A percentile compares a stretch with the other conserved stretches of the same genome.
These are phyloP conservation scores for Tilapia sparmanii DNA, from an alignment of 2,113 vertebrate genomes.

Conservation along the genomic window DNA sequence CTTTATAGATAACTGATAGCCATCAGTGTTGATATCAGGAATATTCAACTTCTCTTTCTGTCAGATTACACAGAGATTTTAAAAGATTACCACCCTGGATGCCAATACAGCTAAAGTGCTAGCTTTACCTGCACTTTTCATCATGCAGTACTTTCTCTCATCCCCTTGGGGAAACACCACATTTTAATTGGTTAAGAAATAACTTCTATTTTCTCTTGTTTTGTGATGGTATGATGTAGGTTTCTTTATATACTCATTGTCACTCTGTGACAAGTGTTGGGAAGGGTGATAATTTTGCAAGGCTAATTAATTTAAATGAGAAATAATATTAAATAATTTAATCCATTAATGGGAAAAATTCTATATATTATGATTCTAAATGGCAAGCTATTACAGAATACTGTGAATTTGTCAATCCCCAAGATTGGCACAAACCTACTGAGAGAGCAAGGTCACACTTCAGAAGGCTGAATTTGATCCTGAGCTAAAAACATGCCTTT, in stretches of 20 bases:
- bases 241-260: background rate
- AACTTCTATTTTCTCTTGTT: background rate
- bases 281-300: background rate
- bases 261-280: background rate
- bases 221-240: background rate
- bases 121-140: background rate
- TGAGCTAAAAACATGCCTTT: conserved; percentile 26
- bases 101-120: background rate
- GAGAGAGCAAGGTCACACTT: conserved; percentile 33
- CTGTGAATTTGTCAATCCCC: background rate
- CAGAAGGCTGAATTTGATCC: background rate
- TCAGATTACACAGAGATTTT: background rate
- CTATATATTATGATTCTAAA: background rate
- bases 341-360: background rate
- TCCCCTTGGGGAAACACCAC: background rate
- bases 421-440: background rate
- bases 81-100: background rate
- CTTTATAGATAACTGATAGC: background rate
- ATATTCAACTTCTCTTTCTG: background rate
- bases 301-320: background rate
- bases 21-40: background rate
- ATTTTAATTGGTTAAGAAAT: background rate
- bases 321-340: background rate
- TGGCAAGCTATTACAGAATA: background rate
- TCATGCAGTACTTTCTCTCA: background rate